Conservation (phyloP, 1,140 invertebrate genomes). For the Anastrepha ludens region DNA sequence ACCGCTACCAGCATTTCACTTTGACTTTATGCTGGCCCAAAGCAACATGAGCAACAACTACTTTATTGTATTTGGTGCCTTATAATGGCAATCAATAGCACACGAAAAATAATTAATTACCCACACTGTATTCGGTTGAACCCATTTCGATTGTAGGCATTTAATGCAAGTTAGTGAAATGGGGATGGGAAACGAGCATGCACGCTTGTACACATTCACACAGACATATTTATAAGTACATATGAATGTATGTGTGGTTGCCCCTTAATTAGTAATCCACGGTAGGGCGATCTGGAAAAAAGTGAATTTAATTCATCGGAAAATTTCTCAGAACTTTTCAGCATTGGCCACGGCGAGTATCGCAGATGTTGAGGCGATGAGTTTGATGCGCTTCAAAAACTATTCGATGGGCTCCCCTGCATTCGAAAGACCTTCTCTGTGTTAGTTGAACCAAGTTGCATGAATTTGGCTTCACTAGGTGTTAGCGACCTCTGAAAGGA, state of each 20-base stretch:
- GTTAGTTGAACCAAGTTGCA: too few species aligned
- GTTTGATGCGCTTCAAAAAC: too few species aligned
- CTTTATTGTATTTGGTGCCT: neutral
- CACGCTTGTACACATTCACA: neutral
- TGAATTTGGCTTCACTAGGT: too few species aligned
- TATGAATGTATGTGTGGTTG: too few species aligned
- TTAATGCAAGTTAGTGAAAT: conserved; percentile 23
- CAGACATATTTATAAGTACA: neutral
- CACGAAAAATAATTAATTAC: conserved; percentile 42
- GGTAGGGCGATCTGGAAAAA: neutral
- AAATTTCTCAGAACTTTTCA: neutral
- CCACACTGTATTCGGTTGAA: conserved; percentile 5
- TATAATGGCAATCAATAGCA: conserved; percentile 17
- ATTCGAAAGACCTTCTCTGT: too few species aligned
- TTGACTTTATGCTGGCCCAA: neutral
- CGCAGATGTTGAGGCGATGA: too few species aligned
- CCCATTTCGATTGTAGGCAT: conserved; percentile 17
- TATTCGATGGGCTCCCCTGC: too few species aligned
- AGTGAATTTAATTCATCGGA: neutral
- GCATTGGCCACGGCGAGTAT: too few species aligned
- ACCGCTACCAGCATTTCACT: neutral
- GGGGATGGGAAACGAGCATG: neutral
- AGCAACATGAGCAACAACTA: neutral
- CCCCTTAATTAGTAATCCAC: neutral
- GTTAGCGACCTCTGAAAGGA: too few species aligned